Conservation (phyloP, 2,797 vertebrate genomes). For the Apodemus agrarius region DNA sequence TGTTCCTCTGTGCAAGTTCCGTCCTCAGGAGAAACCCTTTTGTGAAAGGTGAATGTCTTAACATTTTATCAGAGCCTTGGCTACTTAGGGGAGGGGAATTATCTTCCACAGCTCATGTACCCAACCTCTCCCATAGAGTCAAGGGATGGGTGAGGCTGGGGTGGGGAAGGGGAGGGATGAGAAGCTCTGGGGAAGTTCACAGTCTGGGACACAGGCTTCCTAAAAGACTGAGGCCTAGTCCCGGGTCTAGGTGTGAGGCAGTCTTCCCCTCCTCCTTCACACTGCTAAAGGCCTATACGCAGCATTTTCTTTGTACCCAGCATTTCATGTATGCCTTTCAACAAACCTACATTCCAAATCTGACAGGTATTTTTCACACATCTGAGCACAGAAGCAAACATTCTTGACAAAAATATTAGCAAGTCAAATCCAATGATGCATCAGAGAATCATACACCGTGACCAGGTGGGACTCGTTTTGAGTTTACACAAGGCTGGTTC, state of each 20-base stretch:
- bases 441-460: background rate
- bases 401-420: slow-evolving; percentile 30
- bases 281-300: background rate
- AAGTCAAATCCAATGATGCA: background rate
- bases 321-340: background rate
- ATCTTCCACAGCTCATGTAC: background rate
- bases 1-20: background rate
- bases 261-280: background rate
- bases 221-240: background rate
- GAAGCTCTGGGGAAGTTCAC: background rate
- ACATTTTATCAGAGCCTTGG: background rate
- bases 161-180: too few species aligned
- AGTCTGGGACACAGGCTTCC: background rate
- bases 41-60: background rate
- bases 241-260: background rate
- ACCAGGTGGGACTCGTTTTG: background rate
- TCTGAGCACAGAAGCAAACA: background rate
- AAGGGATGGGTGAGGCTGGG: background rate
- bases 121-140: background rate
- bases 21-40: background rate
- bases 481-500: background rate
- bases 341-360: background rate
- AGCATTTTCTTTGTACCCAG: background rate
- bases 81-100: background rate
- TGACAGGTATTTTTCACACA: slow-evolving; percentile 8